Evolutionary conservation across 2,888 invertebrate genomes (phyloP).

Genomic region (Drosophila suboccidentalis): DNA sequence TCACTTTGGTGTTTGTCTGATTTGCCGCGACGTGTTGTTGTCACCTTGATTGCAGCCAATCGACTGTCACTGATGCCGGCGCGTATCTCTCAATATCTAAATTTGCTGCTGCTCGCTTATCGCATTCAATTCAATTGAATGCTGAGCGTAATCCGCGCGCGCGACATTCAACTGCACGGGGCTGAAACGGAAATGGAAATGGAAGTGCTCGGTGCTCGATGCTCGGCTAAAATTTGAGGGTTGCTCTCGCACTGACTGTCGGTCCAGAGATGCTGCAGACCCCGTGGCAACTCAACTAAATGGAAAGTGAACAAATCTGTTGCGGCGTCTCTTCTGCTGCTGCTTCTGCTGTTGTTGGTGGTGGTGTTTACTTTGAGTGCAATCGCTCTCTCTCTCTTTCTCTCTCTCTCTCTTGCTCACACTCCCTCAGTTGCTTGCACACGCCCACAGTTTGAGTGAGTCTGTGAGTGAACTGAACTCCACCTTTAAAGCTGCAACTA

Average conservation of each 20-base stretch:
- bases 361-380: conserved; percentile 59
- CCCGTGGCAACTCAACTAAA: conserved; percentile 77
- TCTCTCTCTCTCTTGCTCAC: conserved; percentile 27
- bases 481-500: conserved; percentile 35
- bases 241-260: conserved; percentile 35
- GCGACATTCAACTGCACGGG: conserved; percentile 59
- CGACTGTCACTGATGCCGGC: conserved; percentile 81
- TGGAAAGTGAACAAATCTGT: conserved; percentile 73
- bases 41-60: conserved; percentile 83
- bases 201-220: conserved; percentile 9
- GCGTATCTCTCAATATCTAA: conserved; percentile 63
- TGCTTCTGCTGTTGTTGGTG: conserved; percentile 22
- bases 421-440: conserved; percentile 32
- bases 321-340: conserved; percentile 32
- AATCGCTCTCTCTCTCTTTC: conserved; percentile 22
- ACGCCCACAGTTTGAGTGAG: conserved; percentile 71
- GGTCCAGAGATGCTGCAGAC: conserved; percentile 43
- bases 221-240: conserved; percentile 46
- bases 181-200: conserved; percentile 73
- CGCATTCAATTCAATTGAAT: conserved; percentile 46
- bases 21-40: conserved; percentile 72
- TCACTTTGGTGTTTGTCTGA: not conserved
- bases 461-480: conserved; percentile 40
- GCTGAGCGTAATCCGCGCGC: conserved; percentile 74
- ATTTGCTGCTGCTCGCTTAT: conserved; percentile 42